Evolutionary conservation across 2,888 invertebrate genomes (phyloP), one percentile per base, ranked within the genome.

Genomic region (Melanostoma scalare): DNA sequence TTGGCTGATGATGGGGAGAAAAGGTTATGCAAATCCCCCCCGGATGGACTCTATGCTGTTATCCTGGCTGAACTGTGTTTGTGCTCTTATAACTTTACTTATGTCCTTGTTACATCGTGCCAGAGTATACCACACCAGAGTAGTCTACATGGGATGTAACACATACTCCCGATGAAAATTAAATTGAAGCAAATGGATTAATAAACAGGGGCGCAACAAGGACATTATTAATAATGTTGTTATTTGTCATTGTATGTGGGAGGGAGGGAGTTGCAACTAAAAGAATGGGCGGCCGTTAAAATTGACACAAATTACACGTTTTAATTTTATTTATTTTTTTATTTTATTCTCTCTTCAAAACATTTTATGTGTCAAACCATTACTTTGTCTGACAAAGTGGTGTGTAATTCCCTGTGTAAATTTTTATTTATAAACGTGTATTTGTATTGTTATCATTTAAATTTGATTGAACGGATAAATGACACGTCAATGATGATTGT

Each of bases 151-250:
- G 60, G 31, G 53, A 73, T 80, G 61, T 61, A 73, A 65, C 58
- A 65, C 63, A 72, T 67, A 67, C 73, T 61, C 77, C 52, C 63
- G 53, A 75, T 84, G 74, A 55, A 79, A 84, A 84, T 84, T 84
- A 84, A 79, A 79, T 84, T 78, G 68, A 69, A 79, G 74, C 71
- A 74, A 84, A 79, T 84, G 78, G 84, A 84, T 84, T 84, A 84
- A 84, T 84, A 84, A 84, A 84, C 74, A 75, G 55, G 56, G 52
- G 31, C 56, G 61, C 38, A 58, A 68, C 68, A 58, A 69, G 81
- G 73, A 73, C 61, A 75, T 58, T 73, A 71, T 65, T 73, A 48
- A 68, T 73, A 67, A 72, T 60, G 31, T 63, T 10, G 3, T 8
- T 48, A 48, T 20, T 20, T 20, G 20, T 44, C n/a, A 69, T 31